Percentiles rank a stretch among this genome's conserved stretches.
These are phyloP conservation scores for Condylura cristata DNA, from an alignment of 2,113 vertebrate species.

Conservation along the genomic window DNA sequence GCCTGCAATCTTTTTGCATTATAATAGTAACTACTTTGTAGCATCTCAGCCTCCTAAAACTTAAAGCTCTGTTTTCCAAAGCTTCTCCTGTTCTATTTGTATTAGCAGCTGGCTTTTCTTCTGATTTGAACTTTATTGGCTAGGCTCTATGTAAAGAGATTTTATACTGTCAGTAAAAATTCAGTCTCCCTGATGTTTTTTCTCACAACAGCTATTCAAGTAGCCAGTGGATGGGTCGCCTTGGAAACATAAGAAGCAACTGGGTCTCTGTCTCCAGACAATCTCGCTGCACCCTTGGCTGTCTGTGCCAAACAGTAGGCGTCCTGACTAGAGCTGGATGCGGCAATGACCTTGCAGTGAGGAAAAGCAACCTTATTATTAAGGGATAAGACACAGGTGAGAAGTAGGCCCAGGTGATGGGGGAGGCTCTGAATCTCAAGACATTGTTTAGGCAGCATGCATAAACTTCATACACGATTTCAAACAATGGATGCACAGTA, in stretches of 20 bases:
- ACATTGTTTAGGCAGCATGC: background rate
- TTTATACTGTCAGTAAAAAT: constrained; percentile 39
- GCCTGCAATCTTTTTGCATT: background rate
- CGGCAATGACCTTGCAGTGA: background rate
- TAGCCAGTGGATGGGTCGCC: background rate
- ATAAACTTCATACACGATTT: background rate
- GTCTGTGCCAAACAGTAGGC: background rate
- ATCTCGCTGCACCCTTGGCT: background rate
- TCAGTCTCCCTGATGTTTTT: background rate
- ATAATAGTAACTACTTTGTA: background rate
- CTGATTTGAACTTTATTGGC: background rate
- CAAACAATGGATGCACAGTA: background rate
- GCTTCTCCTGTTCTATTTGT: background rate
- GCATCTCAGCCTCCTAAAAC: background rate
- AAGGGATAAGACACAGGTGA: background rate
- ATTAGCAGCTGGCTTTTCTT: constrained; percentile 6
- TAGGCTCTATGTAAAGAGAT: background rate
- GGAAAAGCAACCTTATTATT: background rate
- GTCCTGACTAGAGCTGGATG: background rate
- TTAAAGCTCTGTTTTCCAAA: constrained; percentile 16
- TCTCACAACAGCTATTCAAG: background rate
- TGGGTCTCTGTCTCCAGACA: background rate
- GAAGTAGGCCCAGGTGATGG: background rate
- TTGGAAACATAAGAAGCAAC: background rate
- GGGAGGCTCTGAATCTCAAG: background rate